These are phyloP conservation scores for Aelia acuminata DNA, from an alignment of 2,888 invertebrate species.

Conservation along the genomic window DNA sequence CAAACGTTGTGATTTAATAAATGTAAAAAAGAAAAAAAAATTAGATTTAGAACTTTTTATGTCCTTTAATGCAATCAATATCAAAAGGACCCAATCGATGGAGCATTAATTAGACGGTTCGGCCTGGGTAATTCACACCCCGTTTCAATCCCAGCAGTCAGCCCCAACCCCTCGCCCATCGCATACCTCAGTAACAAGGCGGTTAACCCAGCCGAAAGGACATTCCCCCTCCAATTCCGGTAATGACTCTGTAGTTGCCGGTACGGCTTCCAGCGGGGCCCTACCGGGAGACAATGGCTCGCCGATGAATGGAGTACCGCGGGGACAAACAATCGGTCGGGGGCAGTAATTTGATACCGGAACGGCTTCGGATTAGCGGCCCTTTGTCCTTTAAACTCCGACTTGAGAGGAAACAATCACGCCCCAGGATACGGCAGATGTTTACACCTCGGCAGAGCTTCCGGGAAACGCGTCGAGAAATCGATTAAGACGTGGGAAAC, in stretches of 20 bases:
- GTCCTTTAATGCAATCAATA: background rate
- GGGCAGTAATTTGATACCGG: constrained; percentile 64
- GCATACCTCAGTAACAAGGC: constrained; percentile 48
- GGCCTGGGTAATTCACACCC: background rate
- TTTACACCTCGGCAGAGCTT: constrained; percentile 34
- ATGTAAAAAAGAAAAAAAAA: no score
- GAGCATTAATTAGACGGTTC: background rate
- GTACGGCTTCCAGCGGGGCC: constrained; percentile 24
- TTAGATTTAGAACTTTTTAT: no score
- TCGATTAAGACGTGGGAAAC: constrained; percentile 46
- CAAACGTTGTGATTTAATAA: no score
- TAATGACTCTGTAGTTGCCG: constrained; percentile 38
- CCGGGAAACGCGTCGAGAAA: constrained; percentile 8
- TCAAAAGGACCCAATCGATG: background rate
- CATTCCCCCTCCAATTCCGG: constrained; percentile 50
- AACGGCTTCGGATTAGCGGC: constrained; percentile 63
- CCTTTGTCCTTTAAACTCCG: constrained; percentile 60
- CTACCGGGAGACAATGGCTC: constrained; percentile 35
- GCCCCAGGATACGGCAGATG: constrained; percentile 29
- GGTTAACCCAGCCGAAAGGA: constrained; percentile 21
- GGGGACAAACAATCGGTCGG: constrained; percentile 38
- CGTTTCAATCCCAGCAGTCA: background rate
- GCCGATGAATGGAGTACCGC: constrained; percentile 32
- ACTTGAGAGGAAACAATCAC: constrained; percentile 39
- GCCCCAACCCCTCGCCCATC: background rate